These are phyloP conservation scores for Chloropsis hardwickii DNA, from an alignment of 2,113 vertebrate genomes.

Conservation along the genomic window DNA sequence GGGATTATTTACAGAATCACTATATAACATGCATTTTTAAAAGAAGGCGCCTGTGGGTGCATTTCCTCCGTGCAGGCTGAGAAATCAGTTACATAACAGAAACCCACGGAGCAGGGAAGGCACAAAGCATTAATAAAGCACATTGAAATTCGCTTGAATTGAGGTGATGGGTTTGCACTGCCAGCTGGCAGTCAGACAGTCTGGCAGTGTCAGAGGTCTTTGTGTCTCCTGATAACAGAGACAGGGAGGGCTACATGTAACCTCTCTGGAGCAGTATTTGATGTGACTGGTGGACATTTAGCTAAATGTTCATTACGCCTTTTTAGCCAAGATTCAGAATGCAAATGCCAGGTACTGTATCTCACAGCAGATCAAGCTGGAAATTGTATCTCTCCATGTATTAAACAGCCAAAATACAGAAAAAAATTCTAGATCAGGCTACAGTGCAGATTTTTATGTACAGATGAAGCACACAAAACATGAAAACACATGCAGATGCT, in stretches of 20 bases:
- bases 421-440: not conserved
- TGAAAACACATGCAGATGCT: not conserved
- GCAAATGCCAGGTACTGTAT: not conserved
- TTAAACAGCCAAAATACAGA: not conserved
- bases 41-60: not conserved
- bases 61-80: not conserved
- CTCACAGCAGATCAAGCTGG: not conserved
- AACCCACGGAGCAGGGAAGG: not conserved
- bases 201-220: not conserved
- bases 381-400: not conserved
- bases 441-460: not conserved
- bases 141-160: not conserved
- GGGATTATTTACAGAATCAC: not conserved
- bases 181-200: not conserved
- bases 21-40: fast-evolving
- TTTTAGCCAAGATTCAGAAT: conserved; percentile 19
- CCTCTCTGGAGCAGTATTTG: not conserved
- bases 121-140: not conserved
- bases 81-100: not conserved
- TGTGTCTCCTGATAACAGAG: not conserved
- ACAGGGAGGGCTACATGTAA: not conserved
- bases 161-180: not conserved
- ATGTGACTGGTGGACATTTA: not conserved
- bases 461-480: not conserved
- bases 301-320: not conserved